A percentile compares a stretch with the other conserved stretches of the same genome.
Conservation (phyloP, 1,140 invertebrate genomes). For the Anoplophora glabripennis region DNA sequence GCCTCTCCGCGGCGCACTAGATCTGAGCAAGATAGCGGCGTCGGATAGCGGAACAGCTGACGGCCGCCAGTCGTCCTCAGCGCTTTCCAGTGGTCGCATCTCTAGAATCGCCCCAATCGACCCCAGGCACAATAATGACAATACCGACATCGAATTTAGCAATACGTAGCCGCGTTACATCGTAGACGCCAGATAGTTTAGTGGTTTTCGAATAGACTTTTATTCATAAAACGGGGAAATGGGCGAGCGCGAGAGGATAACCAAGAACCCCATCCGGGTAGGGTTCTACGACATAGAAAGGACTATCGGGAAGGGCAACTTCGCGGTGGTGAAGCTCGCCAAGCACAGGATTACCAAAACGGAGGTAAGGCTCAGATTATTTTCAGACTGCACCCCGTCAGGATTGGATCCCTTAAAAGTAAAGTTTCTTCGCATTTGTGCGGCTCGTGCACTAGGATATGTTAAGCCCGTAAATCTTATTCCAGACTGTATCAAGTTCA, state of each 20-base stretch:
- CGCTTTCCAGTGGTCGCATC: constrained; percentile 7
- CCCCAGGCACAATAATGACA: constrained; percentile 13
- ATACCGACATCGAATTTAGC: constrained; percentile 27
- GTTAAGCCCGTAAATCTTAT: no score
- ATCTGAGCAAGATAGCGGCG: constrained; percentile 22
- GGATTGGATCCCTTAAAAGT: no score
- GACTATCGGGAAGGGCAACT: constrained; percentile 98
- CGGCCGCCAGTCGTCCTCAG: constrained; percentile 15
- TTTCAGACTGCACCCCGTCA: no score
- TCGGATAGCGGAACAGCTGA: constrained; percentile 23
- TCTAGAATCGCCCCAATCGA: constrained; percentile 11
- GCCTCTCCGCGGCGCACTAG: constrained; percentile 17
- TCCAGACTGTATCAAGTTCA: no score
- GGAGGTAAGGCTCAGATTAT: constrained; percentile 70
- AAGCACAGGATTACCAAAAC: constrained; percentile 97
- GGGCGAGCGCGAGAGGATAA: constrained; percentile 58
- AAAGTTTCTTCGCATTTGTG: no score
- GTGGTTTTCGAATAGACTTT: constrained; percentile 19
- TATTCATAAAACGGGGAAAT: constrained; percentile 42
- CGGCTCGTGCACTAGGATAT: no score
- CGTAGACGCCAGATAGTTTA: background rate
- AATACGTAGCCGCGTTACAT: constrained; percentile 8
- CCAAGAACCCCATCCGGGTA: constrained; percentile 81
- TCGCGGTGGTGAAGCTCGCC: constrained; percentile 97
- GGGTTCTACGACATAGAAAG: constrained; percentile 96